Conservation (phyloP, 2,113 vertebrate species). For the Caloenas nicobarica region DNA sequence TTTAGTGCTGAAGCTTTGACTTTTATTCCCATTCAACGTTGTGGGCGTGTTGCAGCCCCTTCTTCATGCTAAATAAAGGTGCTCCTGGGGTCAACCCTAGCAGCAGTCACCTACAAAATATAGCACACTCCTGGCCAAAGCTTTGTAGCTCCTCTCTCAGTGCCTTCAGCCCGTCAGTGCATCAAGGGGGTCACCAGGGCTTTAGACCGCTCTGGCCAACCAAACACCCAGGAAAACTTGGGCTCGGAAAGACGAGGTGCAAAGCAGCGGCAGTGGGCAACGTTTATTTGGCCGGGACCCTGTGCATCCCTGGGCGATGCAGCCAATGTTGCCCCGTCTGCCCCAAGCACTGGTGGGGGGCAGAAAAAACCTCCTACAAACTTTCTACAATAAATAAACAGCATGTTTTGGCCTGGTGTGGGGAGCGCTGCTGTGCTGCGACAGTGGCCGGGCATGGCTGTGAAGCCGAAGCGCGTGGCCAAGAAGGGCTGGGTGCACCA, state of each 20-base stretch:
- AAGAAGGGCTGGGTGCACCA: background rate
- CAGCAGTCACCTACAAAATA: background rate
- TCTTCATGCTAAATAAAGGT: background rate
- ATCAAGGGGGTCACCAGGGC: accelerated
- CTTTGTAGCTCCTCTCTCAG: background rate
- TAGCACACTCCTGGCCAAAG: background rate
- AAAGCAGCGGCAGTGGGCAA: background rate
- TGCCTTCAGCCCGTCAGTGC: background rate
- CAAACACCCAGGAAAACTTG: background rate
- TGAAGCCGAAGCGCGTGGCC: background rate
- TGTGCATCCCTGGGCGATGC: accelerated
- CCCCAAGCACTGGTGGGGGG: accelerated
- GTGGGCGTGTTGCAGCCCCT: accelerated
- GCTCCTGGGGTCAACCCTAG: background rate
- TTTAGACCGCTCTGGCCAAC: background rate
- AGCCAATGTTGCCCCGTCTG: background rate
- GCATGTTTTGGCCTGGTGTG: accelerated
- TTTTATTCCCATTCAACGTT: accelerated
- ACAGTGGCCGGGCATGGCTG: background rate
- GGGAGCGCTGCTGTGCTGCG: background rate
- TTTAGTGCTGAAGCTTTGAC: background rate
- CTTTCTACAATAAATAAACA: background rate
- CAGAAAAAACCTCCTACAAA: background rate
- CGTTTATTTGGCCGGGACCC: background rate
- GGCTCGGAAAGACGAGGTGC: accelerated